A percentile compares a stretch with the other conserved stretches of the same genome.
Conservation (phyloP, 1,140 invertebrate species). For the Tigriopus japonicus region DNA sequence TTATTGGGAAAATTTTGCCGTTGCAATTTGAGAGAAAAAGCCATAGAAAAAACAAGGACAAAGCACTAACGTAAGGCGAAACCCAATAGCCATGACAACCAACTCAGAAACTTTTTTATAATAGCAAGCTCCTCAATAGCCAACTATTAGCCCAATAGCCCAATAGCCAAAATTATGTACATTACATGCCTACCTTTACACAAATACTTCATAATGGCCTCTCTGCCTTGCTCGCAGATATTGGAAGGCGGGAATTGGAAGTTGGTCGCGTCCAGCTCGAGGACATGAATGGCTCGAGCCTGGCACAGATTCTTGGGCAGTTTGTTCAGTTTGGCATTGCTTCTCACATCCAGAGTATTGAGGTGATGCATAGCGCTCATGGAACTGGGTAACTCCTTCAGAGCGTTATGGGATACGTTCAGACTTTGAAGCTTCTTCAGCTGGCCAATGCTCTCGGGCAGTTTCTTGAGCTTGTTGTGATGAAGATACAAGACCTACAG, state of each 20-base stretch:
- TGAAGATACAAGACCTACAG: neutral
- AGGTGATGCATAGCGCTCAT: neutral
- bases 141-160: too few species aligned
- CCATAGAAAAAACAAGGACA: too few species aligned
- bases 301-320: slow-evolving; percentile 6
- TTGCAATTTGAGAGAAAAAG: too few species aligned
- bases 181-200: neutral
- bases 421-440: slow-evolving; percentile 1
- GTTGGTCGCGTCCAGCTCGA: neutral
- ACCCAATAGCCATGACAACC: too few species aligned
- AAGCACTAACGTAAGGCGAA: too few species aligned
- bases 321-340: neutral
- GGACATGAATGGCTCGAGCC: neutral
- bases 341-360: neutral
- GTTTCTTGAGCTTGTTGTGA: slow-evolving; percentile 1
- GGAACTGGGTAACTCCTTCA: slow-evolving; percentile 2
- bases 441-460: slow-evolving; percentile 6
- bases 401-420: slow-evolving; percentile 1
- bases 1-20: too few species aligned
- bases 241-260: neutral
- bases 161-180: too few species aligned
- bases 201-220: slow-evolving; percentile 8
- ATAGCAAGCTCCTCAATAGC: too few species aligned
- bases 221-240: neutral
- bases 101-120: too few species aligned